Conservation (phyloP, 1,140 invertebrate species). For the Pygmarrhopalites habei region DNA sequence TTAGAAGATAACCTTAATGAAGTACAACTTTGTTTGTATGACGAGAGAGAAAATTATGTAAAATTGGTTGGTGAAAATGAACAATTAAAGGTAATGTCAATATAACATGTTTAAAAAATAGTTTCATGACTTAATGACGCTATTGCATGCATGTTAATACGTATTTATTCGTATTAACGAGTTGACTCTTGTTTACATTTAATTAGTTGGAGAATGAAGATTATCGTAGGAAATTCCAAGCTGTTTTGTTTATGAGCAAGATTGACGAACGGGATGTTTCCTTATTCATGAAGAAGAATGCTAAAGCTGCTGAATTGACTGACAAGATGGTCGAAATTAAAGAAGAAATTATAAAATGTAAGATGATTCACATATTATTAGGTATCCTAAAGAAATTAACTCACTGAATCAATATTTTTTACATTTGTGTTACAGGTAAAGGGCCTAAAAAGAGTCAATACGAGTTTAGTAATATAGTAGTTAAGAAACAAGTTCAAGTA, state of each 20-base stretch:
- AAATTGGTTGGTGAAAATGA: constrained; percentile 19
- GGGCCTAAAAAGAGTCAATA: neutral
- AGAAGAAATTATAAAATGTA: constrained; percentile 18
- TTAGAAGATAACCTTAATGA: constrained; percentile 11
- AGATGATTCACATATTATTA: too few species aligned
- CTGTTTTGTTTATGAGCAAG: constrained; percentile 22
- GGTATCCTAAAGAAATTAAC: neutral
- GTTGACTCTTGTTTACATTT: too few species aligned
- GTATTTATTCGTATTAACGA: too few species aligned
- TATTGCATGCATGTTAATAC: too few species aligned
- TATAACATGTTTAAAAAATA: too few species aligned
- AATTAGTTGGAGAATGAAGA: constrained; percentile 25
- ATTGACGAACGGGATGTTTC: constrained; percentile 25
- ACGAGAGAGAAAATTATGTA: constrained; percentile 23
- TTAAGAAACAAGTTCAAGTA: constrained; percentile 15
- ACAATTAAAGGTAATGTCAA: constrained; percentile 17
- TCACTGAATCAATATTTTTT: constrained; percentile 1
- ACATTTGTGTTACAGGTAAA: constrained; percentile 1
- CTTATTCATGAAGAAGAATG: constrained; percentile 29
- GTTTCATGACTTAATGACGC: too few species aligned
- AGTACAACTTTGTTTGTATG: constrained; percentile 5
- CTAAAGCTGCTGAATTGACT: constrained; percentile 16
- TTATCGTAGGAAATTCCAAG: constrained; percentile 25
- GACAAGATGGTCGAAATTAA: constrained; percentile 24
- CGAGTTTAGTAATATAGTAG: constrained; percentile 5